Evolutionary conservation across 2,888 invertebrate species (phyloP), one percentile per base, ranked within the genome.

Genomic region (Oscheius onirici): DNA sequence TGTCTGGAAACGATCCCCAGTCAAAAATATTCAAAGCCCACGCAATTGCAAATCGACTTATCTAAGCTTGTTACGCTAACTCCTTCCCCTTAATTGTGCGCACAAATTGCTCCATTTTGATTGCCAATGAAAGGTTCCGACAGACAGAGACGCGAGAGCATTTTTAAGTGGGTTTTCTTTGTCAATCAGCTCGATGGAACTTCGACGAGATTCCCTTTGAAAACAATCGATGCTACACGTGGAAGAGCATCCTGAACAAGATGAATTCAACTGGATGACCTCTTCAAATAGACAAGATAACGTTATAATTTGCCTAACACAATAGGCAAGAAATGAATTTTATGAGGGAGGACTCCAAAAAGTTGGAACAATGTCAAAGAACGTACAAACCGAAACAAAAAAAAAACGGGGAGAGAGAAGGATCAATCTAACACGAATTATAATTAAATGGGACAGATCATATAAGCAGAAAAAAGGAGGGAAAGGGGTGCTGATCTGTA

Each of bases 361-460:
- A 52, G 22, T 66, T 55, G 22, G 34, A 52, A 66, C 52, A 66
- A 66, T 20, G 20, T 43, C 66, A 51, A 17, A 24, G 41, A 41
- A 66, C 24, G 26, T 41, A 70, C 28, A 54, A 49, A 43, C 28
- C 51, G 44, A 70, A 61, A 63, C 55, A n/a, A 22, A 40, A 41
- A 58, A 34, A 58, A 34, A 26, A 55, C 26, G 17, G 41, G 41
- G 58, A 58, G 28, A 49, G 20, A n/a, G 28, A 51, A 11, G 41
- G 41, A 60, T 63, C 46, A 63, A 11, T 49, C 63, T 63, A 63
- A 60, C 58, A 44, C 44, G 28, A 26, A 57, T 43, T 41, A 44
- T 28, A 24, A 58, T 43, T 46, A 51, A 22, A 22, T 15, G 28
- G n/a, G 40, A 43, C 26, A 57, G 54, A 60, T 43, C 60, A 68